Conservation (phyloP, 2,797 vertebrate species). For the Adelosebastes latens region DNA sequence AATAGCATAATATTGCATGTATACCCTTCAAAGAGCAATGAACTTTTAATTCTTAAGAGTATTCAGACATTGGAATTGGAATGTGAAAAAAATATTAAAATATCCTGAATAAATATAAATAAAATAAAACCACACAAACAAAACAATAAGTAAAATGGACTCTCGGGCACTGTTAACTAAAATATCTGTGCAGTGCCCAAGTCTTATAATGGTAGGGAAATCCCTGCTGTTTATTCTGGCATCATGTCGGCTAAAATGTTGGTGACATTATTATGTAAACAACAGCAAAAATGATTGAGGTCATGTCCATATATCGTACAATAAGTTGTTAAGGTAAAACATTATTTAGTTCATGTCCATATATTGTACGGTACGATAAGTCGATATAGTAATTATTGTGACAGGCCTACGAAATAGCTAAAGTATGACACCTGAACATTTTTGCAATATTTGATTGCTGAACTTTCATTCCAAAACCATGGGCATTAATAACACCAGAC, state of each 20-base stretch:
- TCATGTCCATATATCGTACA: not conserved
- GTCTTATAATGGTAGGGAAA: not conserved
- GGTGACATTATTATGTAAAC: too few relatives aligned
- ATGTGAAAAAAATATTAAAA: not conserved
- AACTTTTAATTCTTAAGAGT: not conserved
- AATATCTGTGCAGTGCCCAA: not conserved
- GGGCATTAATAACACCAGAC: not conserved
- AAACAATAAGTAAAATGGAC: not conserved
- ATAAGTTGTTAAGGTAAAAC: accelerated
- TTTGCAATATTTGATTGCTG: not conserved
- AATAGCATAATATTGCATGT: not conserved
- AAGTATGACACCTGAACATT: not conserved
- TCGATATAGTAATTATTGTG: not conserved
- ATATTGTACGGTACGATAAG: too few relatives aligned
- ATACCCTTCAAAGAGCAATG: not conserved
- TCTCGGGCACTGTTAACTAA: not conserved
- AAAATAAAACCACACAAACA: not conserved
- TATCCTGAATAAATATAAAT: not conserved
- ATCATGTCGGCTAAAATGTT: too few relatives aligned
- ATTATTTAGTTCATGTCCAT: too few relatives aligned
- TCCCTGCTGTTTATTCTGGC: too few relatives aligned
- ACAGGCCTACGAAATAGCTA: not conserved
- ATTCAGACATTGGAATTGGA: not conserved
- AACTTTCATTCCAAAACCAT: not conserved
- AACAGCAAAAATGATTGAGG: too few relatives aligned